A percentile compares a stretch with the other conserved stretches of the same genome.
Conservation (phyloP, 2,888 invertebrate genomes). For the Patella pellucida region DNA sequence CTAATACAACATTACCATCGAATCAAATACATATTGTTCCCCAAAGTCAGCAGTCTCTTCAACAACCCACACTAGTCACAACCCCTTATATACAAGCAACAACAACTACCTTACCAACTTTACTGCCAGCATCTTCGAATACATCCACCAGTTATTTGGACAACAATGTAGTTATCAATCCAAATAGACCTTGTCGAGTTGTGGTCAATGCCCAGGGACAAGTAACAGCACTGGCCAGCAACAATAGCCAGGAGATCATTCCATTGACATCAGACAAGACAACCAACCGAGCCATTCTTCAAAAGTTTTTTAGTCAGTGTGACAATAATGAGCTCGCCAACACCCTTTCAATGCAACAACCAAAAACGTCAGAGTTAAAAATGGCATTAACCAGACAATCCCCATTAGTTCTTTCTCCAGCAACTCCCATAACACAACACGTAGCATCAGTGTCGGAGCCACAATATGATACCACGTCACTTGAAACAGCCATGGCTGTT, state of each 20-base stretch:
- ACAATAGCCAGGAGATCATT: background rate
- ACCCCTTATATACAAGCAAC: no score
- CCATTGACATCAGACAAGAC: background rate
- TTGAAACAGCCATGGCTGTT: constrained; percentile 4
- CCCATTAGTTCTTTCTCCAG: background rate
- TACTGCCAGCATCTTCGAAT: no score
- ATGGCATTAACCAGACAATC: background rate
- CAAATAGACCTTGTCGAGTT: constrained; percentile 1
- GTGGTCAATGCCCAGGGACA: background rate
- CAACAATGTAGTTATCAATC: background rate
- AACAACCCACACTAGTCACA: no score
- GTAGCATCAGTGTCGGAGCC: background rate
- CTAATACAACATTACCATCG: no score
- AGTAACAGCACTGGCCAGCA: background rate
- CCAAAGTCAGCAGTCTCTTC: no score
- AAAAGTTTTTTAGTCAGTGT: background rate
- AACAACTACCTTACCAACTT: no score
- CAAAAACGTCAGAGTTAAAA: no score
- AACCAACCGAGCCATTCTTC: background rate
- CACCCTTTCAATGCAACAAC: background rate
- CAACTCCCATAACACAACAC: background rate
- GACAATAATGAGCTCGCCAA: background rate
- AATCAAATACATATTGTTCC: no score
- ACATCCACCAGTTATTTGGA: no score
- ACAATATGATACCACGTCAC: background rate